Percentiles rank a stretch among this genome's conserved stretches.
Conservation (phyloP, 2,888 invertebrate genomes). For the Pandemis cinnamomeana region DNA sequence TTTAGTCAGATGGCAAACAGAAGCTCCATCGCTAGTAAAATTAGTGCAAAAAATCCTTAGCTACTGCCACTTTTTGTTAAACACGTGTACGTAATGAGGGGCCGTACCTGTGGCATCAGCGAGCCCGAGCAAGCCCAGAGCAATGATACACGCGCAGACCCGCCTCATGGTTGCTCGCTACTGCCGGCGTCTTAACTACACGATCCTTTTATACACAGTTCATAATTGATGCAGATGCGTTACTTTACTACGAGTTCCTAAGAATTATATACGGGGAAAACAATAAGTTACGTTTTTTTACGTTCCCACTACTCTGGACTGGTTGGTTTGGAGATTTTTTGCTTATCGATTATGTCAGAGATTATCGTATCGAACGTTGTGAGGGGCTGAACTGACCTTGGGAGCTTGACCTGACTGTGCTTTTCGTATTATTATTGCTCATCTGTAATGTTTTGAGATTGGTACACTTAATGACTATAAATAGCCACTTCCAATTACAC, state of each 20-base stretch:
- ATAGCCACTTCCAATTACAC: background rate
- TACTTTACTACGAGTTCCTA: slow-evolving; percentile 55
- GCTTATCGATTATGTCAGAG: slow-evolving; percentile 3
- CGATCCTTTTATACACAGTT: slow-evolving; percentile 74
- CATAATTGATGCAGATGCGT: slow-evolving; percentile 60
- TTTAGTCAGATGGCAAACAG: background rate
- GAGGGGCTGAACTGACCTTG: slow-evolving; percentile 13
- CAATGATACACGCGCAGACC: slow-evolving; percentile 53
- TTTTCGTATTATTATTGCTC: background rate
- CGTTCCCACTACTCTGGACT: slow-evolving; percentile 18
- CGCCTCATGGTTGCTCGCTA: slow-evolving; percentile 61
- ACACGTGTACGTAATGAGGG: background rate
- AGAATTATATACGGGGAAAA: slow-evolving; percentile 64
- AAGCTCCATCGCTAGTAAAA: background rate
- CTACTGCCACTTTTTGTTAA: background rate
- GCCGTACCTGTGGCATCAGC: slow-evolving; percentile 51
- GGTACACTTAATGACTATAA: background rate
- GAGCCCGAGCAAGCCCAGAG: slow-evolving; percentile 50
- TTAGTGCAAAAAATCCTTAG: slow-evolving; percentile 12
- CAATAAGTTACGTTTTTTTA: slow-evolving; percentile 43
- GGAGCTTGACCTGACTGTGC: background rate
- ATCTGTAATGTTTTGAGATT: background rate
- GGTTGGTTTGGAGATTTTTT: slow-evolving; percentile 32
- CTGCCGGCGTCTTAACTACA: slow-evolving; percentile 47
- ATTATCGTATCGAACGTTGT: slow-evolving; percentile 19